Evolutionary conservation across 1,140 invertebrate genomes (phyloP).

Genomic region (Caerostris extrusa): DNA sequence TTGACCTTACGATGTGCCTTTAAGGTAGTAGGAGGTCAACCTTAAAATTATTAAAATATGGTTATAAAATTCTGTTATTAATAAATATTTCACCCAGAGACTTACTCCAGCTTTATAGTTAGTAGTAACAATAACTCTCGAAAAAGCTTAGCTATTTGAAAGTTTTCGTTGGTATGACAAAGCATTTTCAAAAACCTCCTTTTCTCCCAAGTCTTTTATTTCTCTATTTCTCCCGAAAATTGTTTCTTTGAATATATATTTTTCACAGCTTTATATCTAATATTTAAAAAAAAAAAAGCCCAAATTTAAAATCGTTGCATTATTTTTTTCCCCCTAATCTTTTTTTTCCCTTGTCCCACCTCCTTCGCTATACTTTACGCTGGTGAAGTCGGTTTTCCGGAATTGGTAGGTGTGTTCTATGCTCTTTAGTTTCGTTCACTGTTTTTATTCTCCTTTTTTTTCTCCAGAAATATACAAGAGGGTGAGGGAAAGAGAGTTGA

Average conservation of each 20-base stretch:
- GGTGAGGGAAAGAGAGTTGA: slow-evolving; percentile 5
- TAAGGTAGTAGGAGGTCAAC: too few species aligned
- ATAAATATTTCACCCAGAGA: too few species aligned
- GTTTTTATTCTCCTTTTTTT: slow-evolving; percentile 40
- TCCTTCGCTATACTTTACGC: not conserved
- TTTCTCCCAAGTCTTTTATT: slow-evolving; percentile 38
- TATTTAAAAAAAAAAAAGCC: slow-evolving; percentile 25
- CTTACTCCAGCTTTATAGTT: too few species aligned
- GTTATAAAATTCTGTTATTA: too few species aligned
- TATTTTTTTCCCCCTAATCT: not conserved
- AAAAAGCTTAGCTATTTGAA: slow-evolving; percentile 9
- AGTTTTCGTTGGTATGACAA: not conserved
- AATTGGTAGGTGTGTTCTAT: slow-evolving; percentile 44
- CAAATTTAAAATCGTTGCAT: slow-evolving; percentile 53
- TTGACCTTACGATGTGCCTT: too few species aligned
- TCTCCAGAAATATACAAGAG: slow-evolving; percentile 13
- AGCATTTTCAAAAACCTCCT: not conserved
- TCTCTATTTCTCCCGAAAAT: not conserved
- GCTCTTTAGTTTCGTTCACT: slow-evolving; percentile 29
- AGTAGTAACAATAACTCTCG: not conserved
- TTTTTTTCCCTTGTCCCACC: not conserved
- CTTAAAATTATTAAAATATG: too few species aligned
- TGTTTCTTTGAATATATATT: slow-evolving; percentile 12
- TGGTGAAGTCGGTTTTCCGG: slow-evolving; percentile 27
- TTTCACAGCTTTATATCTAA: slow-evolving; percentile 49